Evolutionary conservation across 2,113 vertebrate species (phyloP).

Genomic region (Heterocephalus glaber): DNA sequence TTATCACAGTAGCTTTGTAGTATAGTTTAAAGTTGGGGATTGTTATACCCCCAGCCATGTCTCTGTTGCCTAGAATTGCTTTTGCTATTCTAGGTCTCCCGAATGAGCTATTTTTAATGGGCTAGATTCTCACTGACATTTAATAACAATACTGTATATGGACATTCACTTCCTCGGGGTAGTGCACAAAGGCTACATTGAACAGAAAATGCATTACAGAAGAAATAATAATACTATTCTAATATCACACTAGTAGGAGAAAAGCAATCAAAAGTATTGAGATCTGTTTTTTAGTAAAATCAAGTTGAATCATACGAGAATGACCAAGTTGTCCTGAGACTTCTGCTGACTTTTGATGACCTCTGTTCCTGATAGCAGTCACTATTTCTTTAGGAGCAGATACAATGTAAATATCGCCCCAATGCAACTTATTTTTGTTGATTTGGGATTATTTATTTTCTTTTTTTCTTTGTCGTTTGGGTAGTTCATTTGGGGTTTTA

Average conservation of each 20-base stretch:
- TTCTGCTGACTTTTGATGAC: neutral
- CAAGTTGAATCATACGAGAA: neutral
- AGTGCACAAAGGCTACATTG: neutral
- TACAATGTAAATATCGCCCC: neutral
- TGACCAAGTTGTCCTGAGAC: neutral
- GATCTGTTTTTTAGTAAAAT: neutral
- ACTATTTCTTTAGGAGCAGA: neutral
- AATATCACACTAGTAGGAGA: neutral
- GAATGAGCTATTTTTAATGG: constrained; percentile 42
- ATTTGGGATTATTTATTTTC: neutral
- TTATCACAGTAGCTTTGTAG: no score
- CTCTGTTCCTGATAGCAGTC: neutral
- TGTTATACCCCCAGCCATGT: no score
- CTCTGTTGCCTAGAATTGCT: no score
- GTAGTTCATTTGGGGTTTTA: neutral
- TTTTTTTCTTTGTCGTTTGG: neutral
- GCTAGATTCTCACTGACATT: neutral
- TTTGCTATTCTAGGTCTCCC: no score
- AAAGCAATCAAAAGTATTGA: constrained; percentile 31
- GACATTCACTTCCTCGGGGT: constrained; percentile 11
- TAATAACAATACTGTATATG: neutral
- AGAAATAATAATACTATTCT: neutral
- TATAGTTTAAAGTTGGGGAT: no score
- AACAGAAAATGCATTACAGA: constrained; percentile 23
- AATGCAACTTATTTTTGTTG: constrained; percentile 37